Evolutionary conservation across 2,113 vertebrate genomes (phyloP), one percentile per base, ranked within the genome.

Genomic region (Neodontobutis hainanensis): DNA sequence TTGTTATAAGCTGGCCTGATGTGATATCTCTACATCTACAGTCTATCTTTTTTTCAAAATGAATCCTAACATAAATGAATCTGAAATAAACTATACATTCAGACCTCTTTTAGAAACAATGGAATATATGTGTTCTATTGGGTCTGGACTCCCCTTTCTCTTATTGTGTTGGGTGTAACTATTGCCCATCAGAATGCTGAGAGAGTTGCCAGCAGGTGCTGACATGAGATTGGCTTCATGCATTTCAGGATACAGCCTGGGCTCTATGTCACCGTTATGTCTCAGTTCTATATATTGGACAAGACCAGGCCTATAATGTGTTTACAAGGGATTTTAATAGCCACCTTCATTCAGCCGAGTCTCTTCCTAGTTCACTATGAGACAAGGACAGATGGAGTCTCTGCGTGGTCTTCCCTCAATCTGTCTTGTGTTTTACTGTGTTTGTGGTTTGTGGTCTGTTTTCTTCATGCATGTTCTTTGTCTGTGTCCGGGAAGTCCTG

Each of bases 201-300:
- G 62, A 85, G 63, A 77, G 68, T 49, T 75, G 47, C 75, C 46
- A 62, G 51, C 53, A 73, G 67, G 73, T 12, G 34, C 67, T 71
- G 77, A 81, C 67, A 68, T 44, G 71, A 85, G 66, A 87, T 63
- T 80, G 73, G 44, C 74, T 72, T 80, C 80, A 87, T 85, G 61
- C 78, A 82, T 85, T 88, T 82, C 83, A 84, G 76, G 76, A 83
- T 78, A 68, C 34, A 0, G 27, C 46, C 38, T 32, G 32, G 47
- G 59, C 56, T 73, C 69, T 71, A 75, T 45, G 72, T 80, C 58
- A 62, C 44, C 50, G 69, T 72, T 71, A 71, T 65, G 63, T 78
- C 70, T 74, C 40, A 55, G 52, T 62, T 80, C 78, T 70, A 59
- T 73, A 77, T 72, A 69, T 65, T 70, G 66, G 57, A 80, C 71